Conservation (phyloP, 2,888 invertebrate species). For the Cacoxenus indagator region DNA sequence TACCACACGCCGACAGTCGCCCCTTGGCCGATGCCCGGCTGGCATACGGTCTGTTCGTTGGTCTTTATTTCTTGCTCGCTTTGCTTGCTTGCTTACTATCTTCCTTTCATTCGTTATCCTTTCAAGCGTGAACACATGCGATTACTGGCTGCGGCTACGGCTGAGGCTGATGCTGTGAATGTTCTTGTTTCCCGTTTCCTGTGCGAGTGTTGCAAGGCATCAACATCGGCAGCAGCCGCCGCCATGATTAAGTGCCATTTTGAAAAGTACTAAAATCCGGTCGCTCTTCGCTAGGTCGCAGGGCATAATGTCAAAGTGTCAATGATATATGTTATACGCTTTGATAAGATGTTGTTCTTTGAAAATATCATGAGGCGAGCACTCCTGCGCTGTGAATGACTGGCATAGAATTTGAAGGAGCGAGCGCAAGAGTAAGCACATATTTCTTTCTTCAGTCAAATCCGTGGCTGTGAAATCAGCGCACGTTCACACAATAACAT, state of each 20-base stretch:
- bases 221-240: constrained; percentile 45
- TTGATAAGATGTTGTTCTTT: constrained; percentile 54
- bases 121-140: constrained; percentile 70
- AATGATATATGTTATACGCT: constrained; percentile 66
- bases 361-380: not conserved
- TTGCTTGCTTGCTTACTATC: constrained; percentile 12
- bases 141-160: constrained; percentile 55
- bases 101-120: constrained; percentile 66
- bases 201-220: constrained; percentile 34
- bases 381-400: not conserved
- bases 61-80: not conserved
- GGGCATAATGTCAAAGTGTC: constrained; percentile 65
- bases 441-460: constrained; percentile 57
- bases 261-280: constrained; percentile 70
- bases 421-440: not conserved
- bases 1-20: not conserved
- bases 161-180: constrained; percentile 47
- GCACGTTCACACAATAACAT: constrained; percentile 65
- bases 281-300: constrained; percentile 48
- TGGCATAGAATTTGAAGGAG: not conserved
- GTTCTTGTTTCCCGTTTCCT: constrained; percentile 67
- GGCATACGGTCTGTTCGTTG: not conserved
- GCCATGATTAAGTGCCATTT: constrained; percentile 70
- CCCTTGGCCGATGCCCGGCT: not conserved
- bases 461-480: constrained; percentile 53